Evolutionary conservation across 2,888 invertebrate species (phyloP).

Genomic region (Acleris emargana): DNA sequence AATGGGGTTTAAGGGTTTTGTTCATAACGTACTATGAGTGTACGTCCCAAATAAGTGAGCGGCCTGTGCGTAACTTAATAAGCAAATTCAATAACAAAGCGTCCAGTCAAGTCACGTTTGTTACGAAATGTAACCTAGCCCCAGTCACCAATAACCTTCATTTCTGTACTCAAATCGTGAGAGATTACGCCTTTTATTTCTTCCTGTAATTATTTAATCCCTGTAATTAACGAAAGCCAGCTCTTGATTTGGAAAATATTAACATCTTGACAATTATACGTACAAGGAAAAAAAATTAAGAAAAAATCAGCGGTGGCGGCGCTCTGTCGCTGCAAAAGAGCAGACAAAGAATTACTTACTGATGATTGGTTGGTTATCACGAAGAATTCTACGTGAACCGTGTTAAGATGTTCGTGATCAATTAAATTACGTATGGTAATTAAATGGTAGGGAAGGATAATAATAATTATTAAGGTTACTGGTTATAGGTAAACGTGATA

Average conservation of each 20-base stretch:
- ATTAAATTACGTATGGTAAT: no score
- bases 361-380: no score
- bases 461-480: no score
- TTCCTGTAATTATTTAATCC: slow-evolving; percentile 14
- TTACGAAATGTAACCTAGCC: slow-evolving; percentile 32
- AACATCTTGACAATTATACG: not conserved
- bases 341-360: no score
- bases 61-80: not conserved
- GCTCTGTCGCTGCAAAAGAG: no score
- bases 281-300: no score
- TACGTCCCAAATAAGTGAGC: not conserved
- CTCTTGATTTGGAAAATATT: not conserved
- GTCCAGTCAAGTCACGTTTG: slow-evolving; percentile 29
- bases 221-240: slow-evolving; percentile 4
- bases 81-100: slow-evolving; percentile 13
- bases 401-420: no score
- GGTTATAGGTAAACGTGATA: slow-evolving; percentile 1
- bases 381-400: no score
- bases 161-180: slow-evolving; percentile 23
- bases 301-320: no score
- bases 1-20: not conserved
- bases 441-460: no score
- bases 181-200: slow-evolving; percentile 23
- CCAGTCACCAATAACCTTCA: slow-evolving; percentile 26
- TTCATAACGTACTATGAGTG: not conserved